Base-by-base conservation (phyloP, 2,888 invertebrate genomes). In the Eristalis arbustorum region DNA sequence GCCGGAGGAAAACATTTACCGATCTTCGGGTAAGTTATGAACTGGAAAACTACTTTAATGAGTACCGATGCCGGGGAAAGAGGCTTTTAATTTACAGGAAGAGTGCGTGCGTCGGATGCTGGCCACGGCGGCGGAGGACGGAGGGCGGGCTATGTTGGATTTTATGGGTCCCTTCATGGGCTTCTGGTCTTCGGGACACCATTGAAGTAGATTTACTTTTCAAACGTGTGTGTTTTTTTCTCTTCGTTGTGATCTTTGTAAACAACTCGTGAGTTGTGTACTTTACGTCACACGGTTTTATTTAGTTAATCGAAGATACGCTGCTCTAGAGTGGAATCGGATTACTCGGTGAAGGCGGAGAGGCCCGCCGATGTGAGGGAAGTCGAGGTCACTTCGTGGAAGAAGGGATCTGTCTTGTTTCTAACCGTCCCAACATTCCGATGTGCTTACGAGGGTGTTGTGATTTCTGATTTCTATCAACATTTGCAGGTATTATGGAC, bases 1-100 rank as follows among this genome's bases (percentile, higher is more conserved):
- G 84, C 31, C 42, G 76, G 34, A 59, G 67, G 69, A 81, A 84
- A 82, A 64, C 73, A 77, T 82, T 82, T 73, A 72, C 67, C 63
- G 75, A 83, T 79, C 83, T 64, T 63, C 56, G 49, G 59, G 59
- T 87, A 87, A 87, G 78, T 87, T 78, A 87, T 87, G 87, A 87
- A 87, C 83, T 87, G 83, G 87, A 87, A 87, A 87, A 83, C 59
- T 79, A 79, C 83, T 83, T 79, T 61, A 75, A 83, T 79, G 77
- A 73, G 69, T 62, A 68, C 61, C 73, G 76, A 63, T 73, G 34
- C 56, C 18, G 1, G 73, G 56, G 37, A 62, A 23, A 42, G 62
- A 63, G 67, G 61, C 61, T 42, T 79, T 79, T 61, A 71, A 77
- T 77, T 71, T 71, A 72, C 71, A 66, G 40, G 59, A 72, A 66